Base-by-base conservation (phyloP, 2,113 vertebrate species). In the Grammomys surdaster region DNA sequence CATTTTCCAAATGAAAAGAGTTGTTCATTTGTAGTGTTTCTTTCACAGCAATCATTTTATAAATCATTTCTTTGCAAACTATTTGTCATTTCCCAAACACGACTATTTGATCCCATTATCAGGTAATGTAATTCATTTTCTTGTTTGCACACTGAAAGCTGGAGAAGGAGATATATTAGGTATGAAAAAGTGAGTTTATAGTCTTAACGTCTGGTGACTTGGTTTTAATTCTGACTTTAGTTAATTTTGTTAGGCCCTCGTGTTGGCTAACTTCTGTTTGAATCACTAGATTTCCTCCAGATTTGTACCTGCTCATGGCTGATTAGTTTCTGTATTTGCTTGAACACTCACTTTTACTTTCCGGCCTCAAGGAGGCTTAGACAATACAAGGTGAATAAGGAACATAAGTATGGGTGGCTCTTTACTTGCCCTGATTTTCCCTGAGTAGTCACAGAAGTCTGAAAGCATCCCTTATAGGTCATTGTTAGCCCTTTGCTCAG, bases 31-130 rank as follows among this genome's bases (percentile, higher is more conserved):
- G 26, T 14, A 51, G 58, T 19, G 67, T 54, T 65, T 88, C 69
- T 88, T 95, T 75, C 76, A 80, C 26, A 58, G 10, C 76, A 88
- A 88, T 67, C 56, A 93, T 63, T 93, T 91, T 75, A 31, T 22
- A 88, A 88, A 65, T 54, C 4, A 1, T 81, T 89, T 92, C 63
- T 69, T 69, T 78, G 10, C 43, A 86, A 94, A 76, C 73, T 54
- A 88, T 78, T 48, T 73, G 46, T 77, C 9, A 73, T 69, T 90
- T 78, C 56, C 26, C 43, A 88, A 82, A 54, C 19, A 54, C 54
- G 43, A 19, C 13, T 90, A 48, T 89, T 88, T 70, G 54, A 88
- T 88, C 84, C 69, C 69, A 1, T 85, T 93, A 69, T 36, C 56
- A 70, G 48, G 82, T 31, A 73, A 93, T 91, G 1, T 2, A n/a